Evolutionary conservation across 2,113 vertebrate species (phyloP), one percentile per base, ranked within the genome.

Genomic region (Sialia sialis): DNA sequence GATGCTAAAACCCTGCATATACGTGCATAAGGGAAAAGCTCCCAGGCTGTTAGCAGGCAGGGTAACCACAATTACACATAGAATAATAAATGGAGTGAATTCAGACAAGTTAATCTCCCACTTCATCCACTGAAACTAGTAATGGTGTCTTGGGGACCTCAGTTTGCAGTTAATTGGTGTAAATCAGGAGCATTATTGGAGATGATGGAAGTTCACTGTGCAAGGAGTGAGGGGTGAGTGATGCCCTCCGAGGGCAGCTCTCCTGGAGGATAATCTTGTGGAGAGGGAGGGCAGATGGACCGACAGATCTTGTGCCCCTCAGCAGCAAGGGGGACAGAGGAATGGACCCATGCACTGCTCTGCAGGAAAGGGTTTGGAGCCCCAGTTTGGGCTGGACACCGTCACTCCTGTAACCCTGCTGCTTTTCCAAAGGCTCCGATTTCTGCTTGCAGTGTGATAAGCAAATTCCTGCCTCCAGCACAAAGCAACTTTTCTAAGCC

Each of bases 31-130:
- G 52, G 30, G 62, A 30, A 85, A 88, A 90, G 74, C 78, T 95
- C 49, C 44, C 46, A 21, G 62, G 75, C 90, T 83, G 49, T 74
- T 69, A 62, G 55, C 82, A 80, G 90, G 43, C 74, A 74, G 83
- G 64, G 79, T 92, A 93, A 90, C 92, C 90, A 83, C 90, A 85
- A 73, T 94, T 91, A 83, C 78, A 76, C 75, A 27, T 4, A 2
- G 85, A 87, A 90, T 94, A 96, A 95, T 83, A 93, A 95, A 94
- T 90, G 20, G 78, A 85, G 90, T 67, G 63, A 77, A 83, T 87
- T 95, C 82, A 93, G 95, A 90, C 87, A 90, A 93, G 94, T 96
- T 96, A 91, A 96, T 95, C 90, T 96, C 90, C 78, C 75, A 41
- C 85, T 93, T 92, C 59, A 86, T 92, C 89, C 6, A 10, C 89